Percentiles rank a stretch among this genome's conserved stretches.
Evolutionary conservation across 2,888 invertebrate species (phyloP).

Genomic region (Oxycera nigricornis): DNA sequence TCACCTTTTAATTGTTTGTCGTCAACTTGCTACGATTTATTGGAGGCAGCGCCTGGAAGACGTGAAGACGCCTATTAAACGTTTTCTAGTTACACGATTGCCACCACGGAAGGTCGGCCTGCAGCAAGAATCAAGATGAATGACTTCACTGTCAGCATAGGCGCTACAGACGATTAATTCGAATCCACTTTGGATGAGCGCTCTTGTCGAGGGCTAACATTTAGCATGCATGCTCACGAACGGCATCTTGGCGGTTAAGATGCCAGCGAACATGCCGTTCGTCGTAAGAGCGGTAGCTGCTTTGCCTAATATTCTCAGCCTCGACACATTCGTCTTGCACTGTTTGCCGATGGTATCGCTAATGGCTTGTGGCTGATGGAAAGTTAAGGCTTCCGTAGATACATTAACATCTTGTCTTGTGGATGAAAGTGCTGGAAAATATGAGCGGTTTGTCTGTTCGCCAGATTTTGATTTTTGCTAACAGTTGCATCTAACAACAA

Average conservation of each 20-base stretch:
- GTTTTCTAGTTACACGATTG: neutral
- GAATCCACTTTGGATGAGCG: slow-evolving; percentile 36
- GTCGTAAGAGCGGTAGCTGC: slow-evolving; percentile 34
- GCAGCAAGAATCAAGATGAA: slow-evolving; percentile 20
- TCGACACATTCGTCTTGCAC: slow-evolving; percentile 38
- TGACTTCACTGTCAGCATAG: slow-evolving; percentile 45
- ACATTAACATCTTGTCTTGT: slow-evolving; percentile 20
- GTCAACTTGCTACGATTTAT: neutral
- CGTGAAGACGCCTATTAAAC: neutral
- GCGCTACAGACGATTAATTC: slow-evolving; percentile 41
- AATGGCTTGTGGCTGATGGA: slow-evolving; percentile 29
- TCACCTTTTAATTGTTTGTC: neutral
- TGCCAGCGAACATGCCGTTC: neutral
- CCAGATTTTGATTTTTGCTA: neutral
- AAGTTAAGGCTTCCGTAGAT: slow-evolving; percentile 17
- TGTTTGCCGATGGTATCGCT: slow-evolving; percentile 34
- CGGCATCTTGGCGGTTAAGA: slow-evolving; percentile 23
- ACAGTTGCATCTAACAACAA: slow-evolving; percentile 32
- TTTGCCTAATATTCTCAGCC: slow-evolving; percentile 20
- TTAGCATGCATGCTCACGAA: slow-evolving; percentile 37
- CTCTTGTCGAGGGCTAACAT: slow-evolving; percentile 29
- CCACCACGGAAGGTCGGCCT: neutral
- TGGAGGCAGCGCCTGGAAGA: neutral
- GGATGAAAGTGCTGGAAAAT: neutral
- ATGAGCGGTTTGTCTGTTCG: slow-evolving; percentile 19